These are phyloP conservation scores for Phocoena phocoena DNA, from an alignment of 2,113 vertebrate genomes.

Conservation along the genomic window DNA sequence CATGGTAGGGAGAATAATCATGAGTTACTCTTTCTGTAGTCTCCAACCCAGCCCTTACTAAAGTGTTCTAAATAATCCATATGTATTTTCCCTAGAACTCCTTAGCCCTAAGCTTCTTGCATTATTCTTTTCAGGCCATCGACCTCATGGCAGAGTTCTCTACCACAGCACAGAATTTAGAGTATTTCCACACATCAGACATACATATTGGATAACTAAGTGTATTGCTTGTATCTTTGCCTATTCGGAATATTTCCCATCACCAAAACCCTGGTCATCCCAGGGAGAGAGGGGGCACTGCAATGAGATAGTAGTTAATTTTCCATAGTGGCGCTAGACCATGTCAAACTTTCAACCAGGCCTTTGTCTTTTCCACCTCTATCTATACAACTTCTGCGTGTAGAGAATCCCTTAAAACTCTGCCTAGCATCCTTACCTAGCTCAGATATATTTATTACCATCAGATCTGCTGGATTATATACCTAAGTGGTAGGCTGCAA, in stretches of 20 bases:
- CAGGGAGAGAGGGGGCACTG: neutral
- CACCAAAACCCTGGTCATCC: neutral
- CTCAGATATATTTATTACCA: too few relatives aligned
- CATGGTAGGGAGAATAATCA: neutral
- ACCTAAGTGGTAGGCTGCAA: too few relatives aligned
- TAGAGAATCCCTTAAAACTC: too few relatives aligned
- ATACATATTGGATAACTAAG: neutral
- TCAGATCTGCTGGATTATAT: too few relatives aligned
- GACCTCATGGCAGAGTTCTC: neutral
- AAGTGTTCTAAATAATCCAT: neutral
- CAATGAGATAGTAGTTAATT: neutral
- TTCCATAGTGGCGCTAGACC: neutral
- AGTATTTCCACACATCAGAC: neutral
- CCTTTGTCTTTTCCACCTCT: neutral
- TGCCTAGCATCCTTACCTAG: too few relatives aligned
- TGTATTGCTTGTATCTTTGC: neutral
- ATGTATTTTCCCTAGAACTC: neutral
- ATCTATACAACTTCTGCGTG: neutral
- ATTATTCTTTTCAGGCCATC: neutral
- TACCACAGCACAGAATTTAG: neutral
- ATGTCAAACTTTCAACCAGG: neutral
- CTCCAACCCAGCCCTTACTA: neutral
- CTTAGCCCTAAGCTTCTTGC: neutral
- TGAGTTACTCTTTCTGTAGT: neutral
- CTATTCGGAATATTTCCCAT: neutral